Conservation (phyloP, 2,888 invertebrate genomes). For the Aphodius sticticus region DNA sequence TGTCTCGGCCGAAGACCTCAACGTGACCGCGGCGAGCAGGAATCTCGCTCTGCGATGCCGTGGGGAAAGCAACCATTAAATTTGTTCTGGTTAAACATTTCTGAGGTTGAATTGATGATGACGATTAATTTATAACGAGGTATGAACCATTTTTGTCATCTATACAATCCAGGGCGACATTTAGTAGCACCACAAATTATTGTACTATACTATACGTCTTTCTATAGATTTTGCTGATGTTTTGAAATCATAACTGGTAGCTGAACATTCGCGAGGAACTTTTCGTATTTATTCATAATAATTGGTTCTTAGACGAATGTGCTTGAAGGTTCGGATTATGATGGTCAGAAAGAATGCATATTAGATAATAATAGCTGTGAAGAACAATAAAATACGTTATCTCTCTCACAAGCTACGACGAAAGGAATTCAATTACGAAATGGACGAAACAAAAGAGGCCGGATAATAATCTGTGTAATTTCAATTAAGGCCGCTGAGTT, state of each 20-base stretch:
- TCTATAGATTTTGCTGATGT: no score
- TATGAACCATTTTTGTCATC: no score
- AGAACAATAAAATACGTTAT: not conserved
- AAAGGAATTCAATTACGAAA: constrained; percentile 22
- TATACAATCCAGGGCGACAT: no score
- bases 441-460: constrained; percentile 16
- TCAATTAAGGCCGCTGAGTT: constrained; percentile 13
- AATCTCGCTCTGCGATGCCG: not conserved
- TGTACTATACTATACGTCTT: no score
- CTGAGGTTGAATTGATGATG: not conserved
- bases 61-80: not conserved
- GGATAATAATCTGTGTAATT: constrained; percentile 25
- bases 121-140: no score
- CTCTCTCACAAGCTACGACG: not conserved
- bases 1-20: not conserved
- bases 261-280: no score
- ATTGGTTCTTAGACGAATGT: no score
- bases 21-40: not conserved
- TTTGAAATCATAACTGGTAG: no score
- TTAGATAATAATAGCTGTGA: not conserved
- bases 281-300: no score
- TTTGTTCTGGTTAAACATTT: not conserved
- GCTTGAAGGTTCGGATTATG: not conserved
- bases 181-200: no score
- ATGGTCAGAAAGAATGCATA: not conserved